Evolutionary conservation across 1,140 invertebrate genomes (phyloP), one percentile per base, ranked within the genome.

Genomic region (Hyles euphorbiae): DNA sequence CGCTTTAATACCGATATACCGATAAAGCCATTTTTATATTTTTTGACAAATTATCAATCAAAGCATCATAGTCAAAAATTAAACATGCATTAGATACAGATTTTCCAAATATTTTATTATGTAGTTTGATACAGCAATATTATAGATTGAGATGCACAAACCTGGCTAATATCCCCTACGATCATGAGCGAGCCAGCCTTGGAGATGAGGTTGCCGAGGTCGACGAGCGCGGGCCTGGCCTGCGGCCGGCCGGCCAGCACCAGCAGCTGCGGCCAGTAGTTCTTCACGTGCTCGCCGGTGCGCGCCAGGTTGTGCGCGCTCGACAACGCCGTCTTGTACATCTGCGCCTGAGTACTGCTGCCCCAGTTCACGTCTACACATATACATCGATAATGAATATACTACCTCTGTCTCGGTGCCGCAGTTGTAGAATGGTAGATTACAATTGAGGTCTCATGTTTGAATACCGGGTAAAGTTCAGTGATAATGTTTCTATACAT

Each of bases 361-460:
- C 98, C 98, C 98, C 98, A 99, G 86, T 99, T 99, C 2, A 98
- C 96, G 83, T 98, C 98, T 96, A 69, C 45, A 54, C 55, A 12
- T n/a, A 43, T 22, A 22, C 22, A 2, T 22, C 22, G 2, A 40
- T 40, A 40, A 40, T 40, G 1, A 1, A 40, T 40, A 8, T 40
- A 40, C 8, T 40, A 40, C 36, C 4, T 40, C 2, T n/a, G n/a
- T n/a, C n/a, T 40, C 2, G 22, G 1, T 22, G 22, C 22, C 2
- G 0, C 22, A 22, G 22, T 22, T 0, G 22, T 22, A 22, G 1
- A 22, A 22, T 22, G 0, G 22, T 22, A 22, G 22, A 22, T 22
- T 22, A 2, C 2, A 22, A 22, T 1, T 22, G 22, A 22, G 22
- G 22, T 22, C n/a, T n/a, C n/a, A n/a, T n/a, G n/a, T n/a, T n/a